Conservation (phyloP, 2,113 vertebrate genomes). For the Tachuris rubrigastra region DNA sequence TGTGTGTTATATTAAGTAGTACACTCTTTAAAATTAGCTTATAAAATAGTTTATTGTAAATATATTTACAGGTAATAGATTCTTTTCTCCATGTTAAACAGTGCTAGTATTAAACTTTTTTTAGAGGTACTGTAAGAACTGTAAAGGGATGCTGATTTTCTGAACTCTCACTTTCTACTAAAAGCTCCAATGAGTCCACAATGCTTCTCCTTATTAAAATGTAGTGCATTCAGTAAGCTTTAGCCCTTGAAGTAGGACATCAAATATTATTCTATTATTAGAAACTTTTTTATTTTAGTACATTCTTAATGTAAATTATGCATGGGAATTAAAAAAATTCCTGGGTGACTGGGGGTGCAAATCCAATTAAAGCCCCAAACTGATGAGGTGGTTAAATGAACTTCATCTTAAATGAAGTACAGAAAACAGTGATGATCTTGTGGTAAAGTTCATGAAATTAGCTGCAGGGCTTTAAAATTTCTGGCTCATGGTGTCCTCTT, state of each 20-base stretch:
- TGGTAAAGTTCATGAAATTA: background rate
- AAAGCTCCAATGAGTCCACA: background rate
- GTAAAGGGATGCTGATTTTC: background rate
- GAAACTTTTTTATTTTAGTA: constrained; percentile 14
- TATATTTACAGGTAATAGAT: background rate
- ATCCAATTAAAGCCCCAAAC: background rate
- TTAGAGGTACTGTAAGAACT: background rate
- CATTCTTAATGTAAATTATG: background rate
- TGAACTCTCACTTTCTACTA: background rate
- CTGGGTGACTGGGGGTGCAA: background rate
- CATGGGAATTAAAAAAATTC: background rate
- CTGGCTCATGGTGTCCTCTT: background rate
- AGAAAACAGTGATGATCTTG: background rate
- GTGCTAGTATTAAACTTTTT: background rate
- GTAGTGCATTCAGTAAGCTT: background rate
- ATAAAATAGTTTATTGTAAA: background rate
- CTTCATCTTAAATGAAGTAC: background rate
- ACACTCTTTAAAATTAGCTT: background rate
- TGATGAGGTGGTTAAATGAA: background rate
- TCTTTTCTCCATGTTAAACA: background rate
- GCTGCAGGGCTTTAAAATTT: background rate
- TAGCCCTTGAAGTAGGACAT: background rate
- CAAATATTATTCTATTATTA: background rate
- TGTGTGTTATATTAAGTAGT: background rate
- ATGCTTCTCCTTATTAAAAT: background rate